Evolutionary conservation across 2,888 invertebrate species (phyloP), one percentile per base, ranked within the genome.

Genomic region (Melipona beecheii): DNA sequence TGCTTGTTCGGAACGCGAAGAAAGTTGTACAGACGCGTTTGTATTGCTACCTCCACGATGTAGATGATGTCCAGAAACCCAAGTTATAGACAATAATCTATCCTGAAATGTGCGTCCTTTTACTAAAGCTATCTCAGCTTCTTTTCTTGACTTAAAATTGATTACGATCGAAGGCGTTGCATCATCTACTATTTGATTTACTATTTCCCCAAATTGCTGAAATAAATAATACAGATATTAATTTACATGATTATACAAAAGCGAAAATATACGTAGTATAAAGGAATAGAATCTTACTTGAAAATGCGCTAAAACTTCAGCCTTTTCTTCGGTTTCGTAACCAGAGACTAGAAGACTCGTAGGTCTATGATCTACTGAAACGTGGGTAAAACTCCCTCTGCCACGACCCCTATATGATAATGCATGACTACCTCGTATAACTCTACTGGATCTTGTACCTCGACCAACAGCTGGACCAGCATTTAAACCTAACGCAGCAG

Each of bases 161-260:
- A 98, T 95, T 68, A 97, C 96, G 87, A 97, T 95, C 91, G 97
- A 97, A 24, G 98, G 98, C 82, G 97, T 96, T 52, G 96, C 96
- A 74, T 96, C 96, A 92, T 97, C 97, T 87, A 97, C 96, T 78
- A 96, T 96, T 92, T 97, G 97, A 93, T 97, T 97, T n/a, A 97
- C 97, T 87, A 99, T 97, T 93, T 97, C 97, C 74, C 98, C 98
- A 94, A 96, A 98, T 96, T 97, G 97, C 98, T 98, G 94, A 2
- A 94, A 89, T 15, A 27, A 92, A 83, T 86, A n/a, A 70, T 50
- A n/a, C n/a, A 69, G 93, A 98, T 98, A 94, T 98, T 24, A 49
- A 64, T 66, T 31, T 43, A 58, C 1, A 58, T 6, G 15, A 64
- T 31, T 15, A 5, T 0, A 64, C 11, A 24, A 11, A 31, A n/a